A percentile compares a stretch with the other conserved stretches of the same genome.
Evolutionary conservation across 2,888 invertebrate species (phyloP).

Genomic region (Drosophila pseudotalamancana): DNA sequence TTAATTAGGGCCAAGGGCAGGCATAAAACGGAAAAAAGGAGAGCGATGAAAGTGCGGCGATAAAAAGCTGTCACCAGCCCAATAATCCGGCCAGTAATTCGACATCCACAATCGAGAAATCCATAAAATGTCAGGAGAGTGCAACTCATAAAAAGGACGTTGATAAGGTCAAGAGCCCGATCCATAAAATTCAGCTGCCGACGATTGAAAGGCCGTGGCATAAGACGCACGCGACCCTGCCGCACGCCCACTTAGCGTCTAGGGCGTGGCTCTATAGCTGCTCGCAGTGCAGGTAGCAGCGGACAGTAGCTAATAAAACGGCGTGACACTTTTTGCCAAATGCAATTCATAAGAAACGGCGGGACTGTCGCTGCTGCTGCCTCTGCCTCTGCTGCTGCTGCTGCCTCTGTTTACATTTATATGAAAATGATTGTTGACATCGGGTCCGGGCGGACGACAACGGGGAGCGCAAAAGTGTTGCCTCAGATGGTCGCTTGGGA

Average conservation of each 20-base stretch:
- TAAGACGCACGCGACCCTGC: slow-evolving; percentile 57
- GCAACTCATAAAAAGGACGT: slow-evolving; percentile 59
- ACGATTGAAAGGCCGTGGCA: slow-evolving; percentile 38
- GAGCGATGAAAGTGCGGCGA: slow-evolving; percentile 62
- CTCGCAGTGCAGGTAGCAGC: slow-evolving; percentile 41
- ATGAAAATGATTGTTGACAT: slow-evolving; percentile 58
- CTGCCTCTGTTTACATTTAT: slow-evolving; percentile 61
- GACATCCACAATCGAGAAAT: slow-evolving; percentile 29
- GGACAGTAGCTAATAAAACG: slow-evolving; percentile 71
- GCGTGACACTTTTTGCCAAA: slow-evolving; percentile 51
- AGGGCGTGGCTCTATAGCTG: slow-evolving; percentile 1
- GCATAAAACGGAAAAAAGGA: slow-evolving; percentile 30
- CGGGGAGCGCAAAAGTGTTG: slow-evolving; percentile 49
- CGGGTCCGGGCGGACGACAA: slow-evolving; percentile 19
- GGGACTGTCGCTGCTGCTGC: slow-evolving; percentile 22
- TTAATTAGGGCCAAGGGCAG: slow-evolving; percentile 76
- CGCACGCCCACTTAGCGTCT: slow-evolving; percentile 47
- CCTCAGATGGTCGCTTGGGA: slow-evolving; percentile 51
- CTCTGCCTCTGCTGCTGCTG: too few relatives aligned
- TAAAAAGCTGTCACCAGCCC: slow-evolving; percentile 74
- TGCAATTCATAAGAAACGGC: slow-evolving; percentile 29
- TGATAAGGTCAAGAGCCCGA: slow-evolving; percentile 74
- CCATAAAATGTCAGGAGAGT: slow-evolving; percentile 72
- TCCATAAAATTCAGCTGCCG: slow-evolving; percentile 70
- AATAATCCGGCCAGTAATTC: slow-evolving; percentile 27